phyloP scores from a whole-genome alignment of 2,888 invertebrate species.

The Trichogramma dendrolimi region DNA sequence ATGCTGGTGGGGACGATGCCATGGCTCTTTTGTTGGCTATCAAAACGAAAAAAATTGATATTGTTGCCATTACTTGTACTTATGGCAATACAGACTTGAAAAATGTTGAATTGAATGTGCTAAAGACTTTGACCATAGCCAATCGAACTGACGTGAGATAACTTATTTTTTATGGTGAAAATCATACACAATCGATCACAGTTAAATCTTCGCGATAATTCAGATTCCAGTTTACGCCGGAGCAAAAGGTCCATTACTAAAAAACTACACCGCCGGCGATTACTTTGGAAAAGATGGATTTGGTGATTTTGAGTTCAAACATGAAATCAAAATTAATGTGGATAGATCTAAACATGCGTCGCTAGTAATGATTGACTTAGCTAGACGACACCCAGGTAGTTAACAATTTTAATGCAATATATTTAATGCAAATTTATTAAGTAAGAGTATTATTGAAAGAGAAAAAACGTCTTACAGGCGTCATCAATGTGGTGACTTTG shows the following conservation, averaged over 20 bases:
- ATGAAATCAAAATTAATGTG: conserved; percentile 41
- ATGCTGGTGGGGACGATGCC: conserved; percentile 55
- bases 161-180: neutral
- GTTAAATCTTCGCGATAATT: neutral
- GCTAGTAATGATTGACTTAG: conserved; percentile 49
- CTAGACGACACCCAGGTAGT: conserved; percentile 42
- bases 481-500: conserved; percentile 47
- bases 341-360: conserved; percentile 51
- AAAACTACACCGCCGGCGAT: conserved; percentile 33
- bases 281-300: conserved; percentile 55
- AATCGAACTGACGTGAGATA: conserved; percentile 47
- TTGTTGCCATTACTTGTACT: conserved; percentile 58
- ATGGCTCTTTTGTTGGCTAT: conserved; percentile 51
- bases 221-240: conserved; percentile 56
- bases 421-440: neutral
- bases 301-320: conserved; percentile 52
- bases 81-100: conserved; percentile 55
- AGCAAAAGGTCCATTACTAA: conserved; percentile 43
- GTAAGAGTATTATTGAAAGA: no score
- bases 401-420: neutral
- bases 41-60: conserved; percentile 38
- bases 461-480: conserved; percentile 34
- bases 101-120: conserved; percentile 55
- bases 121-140: conserved; percentile 51
- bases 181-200: neutral